Evolutionary conservation across 2,888 invertebrate species (phyloP), one percentile per base, ranked within the genome.

Genomic region (Brenthis hecate): DNA sequence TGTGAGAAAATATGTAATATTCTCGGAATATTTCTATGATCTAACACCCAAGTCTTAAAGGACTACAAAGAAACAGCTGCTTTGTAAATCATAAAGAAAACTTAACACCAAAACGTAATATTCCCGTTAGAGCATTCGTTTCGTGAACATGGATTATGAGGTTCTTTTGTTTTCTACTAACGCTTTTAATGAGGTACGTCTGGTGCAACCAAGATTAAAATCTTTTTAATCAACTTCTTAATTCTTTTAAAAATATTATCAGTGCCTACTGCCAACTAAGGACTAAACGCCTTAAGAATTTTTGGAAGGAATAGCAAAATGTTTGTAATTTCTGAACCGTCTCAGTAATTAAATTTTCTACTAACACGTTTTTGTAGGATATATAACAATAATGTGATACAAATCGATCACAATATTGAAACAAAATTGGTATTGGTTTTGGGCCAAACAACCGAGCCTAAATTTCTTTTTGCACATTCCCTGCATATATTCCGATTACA

Each of bases 161-260:
- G 54, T 54, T 64, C 65, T 61, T 66, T 72, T 70, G 68, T 70
- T 66, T 68, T 48, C 28, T 53, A 55, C 23, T 56, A 47, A 23
- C 56, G 58, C 65, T 70, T 63, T 60, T 72, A 68, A 72, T 64
- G 66, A 69, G 56, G 55, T 16, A 64, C 68, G 68, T 68, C 68
- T 64, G 13, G 56, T 53, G 51, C 72, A 68, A 64, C 58, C 68
- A 14, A 16, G 56, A 66, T 66, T 68, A 64, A 64, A 70, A 68
- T 56, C 66, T 66, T 69, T 69, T 72, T 70, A 70, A 70, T 70
- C 70, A 70, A 63, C 60, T 51, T 63, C 56, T 57, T 56, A 68
- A 70, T 66, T 62, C 58, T 55, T 19, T 51, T 56, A 64, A 70
- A 19, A 47, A 60, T 2, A 28, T n/a, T 28, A 14, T 48, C 28